These are phyloP conservation scores for Halictus quadricinctus DNA, from an alignment of 2,888 invertebrate genomes.

Conservation along the genomic window DNA sequence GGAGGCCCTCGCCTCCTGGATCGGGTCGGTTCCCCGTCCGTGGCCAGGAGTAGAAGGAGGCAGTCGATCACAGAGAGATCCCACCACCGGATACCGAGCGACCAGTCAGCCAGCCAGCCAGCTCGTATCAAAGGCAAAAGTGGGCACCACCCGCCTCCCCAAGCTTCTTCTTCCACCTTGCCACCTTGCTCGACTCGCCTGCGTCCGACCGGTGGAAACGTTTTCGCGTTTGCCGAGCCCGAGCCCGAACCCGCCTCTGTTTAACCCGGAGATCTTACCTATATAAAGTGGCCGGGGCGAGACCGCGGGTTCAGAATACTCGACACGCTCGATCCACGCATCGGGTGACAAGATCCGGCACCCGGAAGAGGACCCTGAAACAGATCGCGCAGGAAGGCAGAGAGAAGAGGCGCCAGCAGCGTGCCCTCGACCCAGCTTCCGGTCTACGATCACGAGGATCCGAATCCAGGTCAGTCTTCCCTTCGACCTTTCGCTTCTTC, in stretches of 20 bases:
- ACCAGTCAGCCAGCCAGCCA: conserved; percentile 47
- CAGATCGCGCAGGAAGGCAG: conserved; percentile 15
- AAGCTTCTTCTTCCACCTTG: conserved; percentile 3
- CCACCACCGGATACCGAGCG: conserved; percentile 56
- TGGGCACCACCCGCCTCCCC: conserved; percentile 60
- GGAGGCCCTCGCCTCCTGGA: conserved; percentile 36
- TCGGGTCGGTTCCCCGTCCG: conserved; percentile 64
- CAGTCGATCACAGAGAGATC: conserved; percentile 41
- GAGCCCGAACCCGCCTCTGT: neutral
- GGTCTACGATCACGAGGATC: neutral
- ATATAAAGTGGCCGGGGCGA: conserved; percentile 81
- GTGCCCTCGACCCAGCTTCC: conserved; percentile 31
- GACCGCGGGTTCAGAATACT: conserved; percentile 80
- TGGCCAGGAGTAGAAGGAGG: conserved; percentile 57
- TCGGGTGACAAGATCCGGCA: conserved; percentile 49
- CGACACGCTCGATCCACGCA: conserved; percentile 77
- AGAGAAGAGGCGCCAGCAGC: conserved; percentile 27
- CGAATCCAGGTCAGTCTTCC: conserved; percentile 11
- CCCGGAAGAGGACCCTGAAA: conserved; percentile 24
- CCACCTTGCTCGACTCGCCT: neutral
- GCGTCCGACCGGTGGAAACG: neutral
- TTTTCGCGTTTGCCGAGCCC: neutral
- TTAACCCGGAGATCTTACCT: conserved; percentile 77
- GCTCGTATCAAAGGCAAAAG: conserved; percentile 66
- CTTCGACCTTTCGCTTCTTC: neutral